A percentile compares a stretch with the other conserved stretches of the same genome.
Evolutionary conservation across 2,888 invertebrate species (phyloP).

Genomic region (Boloria euphrosyne): DNA sequence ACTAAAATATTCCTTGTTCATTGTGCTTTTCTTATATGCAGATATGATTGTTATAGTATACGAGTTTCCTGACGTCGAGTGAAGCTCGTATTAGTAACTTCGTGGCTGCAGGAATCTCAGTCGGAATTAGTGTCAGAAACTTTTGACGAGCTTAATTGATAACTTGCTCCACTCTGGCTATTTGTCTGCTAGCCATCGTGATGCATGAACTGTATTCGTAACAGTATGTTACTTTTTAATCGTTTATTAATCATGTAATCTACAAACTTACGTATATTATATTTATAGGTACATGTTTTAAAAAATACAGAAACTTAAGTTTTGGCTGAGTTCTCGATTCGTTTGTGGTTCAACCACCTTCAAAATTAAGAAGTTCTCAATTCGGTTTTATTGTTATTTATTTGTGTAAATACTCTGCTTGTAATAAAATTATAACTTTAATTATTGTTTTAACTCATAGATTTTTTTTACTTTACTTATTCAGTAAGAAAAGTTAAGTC

Average conservation of each 20-base stretch:
- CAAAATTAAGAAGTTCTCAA: too few species aligned
- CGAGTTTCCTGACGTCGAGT: slow-evolving; percentile 6
- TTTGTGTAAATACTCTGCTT: too few species aligned
- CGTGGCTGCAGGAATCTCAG: slow-evolving; percentile 14
- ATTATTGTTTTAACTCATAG: too few species aligned
- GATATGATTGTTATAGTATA: slow-evolving; percentile 6
- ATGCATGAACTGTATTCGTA: neutral
- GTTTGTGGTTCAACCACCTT: too few species aligned
- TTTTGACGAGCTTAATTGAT: slow-evolving; percentile 22
- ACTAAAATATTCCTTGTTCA: neutral
- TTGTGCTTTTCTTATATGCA: neutral
- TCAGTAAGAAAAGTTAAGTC: too few species aligned
- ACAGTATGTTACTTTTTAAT: neutral
- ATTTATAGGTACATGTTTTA: too few species aligned
- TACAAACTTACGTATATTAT: neutral
- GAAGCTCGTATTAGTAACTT: slow-evolving; percentile 6
- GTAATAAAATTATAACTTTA: too few species aligned
- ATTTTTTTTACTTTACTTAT: too few species aligned
- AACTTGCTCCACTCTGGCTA: slow-evolving; percentile 12
- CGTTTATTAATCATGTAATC: neutral
- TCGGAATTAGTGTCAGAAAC: slow-evolving; percentile 17
- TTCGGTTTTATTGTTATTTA: too few species aligned
- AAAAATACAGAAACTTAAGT: too few species aligned
- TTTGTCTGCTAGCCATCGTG: slow-evolving; percentile 10
- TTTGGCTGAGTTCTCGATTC: too few species aligned